Evolutionary conservation across 1,140 invertebrate genomes (phyloP).

Genomic region (Drosophila baimaii): DNA sequence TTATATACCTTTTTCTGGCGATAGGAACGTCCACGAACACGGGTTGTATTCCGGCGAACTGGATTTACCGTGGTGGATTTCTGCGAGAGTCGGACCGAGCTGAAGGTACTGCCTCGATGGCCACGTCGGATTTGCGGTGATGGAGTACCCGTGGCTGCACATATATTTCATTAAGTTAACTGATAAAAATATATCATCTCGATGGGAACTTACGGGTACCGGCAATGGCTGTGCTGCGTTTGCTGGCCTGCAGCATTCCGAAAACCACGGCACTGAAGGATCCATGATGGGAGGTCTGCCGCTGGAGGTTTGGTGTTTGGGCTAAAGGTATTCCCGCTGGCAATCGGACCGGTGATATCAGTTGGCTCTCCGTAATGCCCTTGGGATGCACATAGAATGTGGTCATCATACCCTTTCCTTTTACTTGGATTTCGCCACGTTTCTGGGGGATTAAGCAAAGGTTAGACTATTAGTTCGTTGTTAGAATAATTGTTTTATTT

Average conservation of each 20-base stretch:
- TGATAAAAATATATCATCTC: no score
- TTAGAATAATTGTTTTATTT: neutral
- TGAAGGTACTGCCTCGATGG: constrained; percentile 85
- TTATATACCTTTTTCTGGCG: constrained; percentile 80
- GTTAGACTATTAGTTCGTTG: no score
- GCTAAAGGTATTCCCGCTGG: constrained; percentile 77
- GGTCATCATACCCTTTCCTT: constrained; percentile 97
- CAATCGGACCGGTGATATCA: constrained; percentile 77
- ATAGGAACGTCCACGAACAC: constrained; percentile 84
- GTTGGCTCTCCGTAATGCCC: constrained; percentile 85
- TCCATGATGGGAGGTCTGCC: constrained; percentile 90
- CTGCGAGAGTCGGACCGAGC: constrained; percentile 85
- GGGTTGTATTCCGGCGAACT: constrained; percentile 85
- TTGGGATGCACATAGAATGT: constrained; percentile 94
- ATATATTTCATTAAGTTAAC: neutral
- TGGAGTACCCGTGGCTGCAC: constrained; percentile 81
- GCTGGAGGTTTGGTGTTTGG: constrained; percentile 85
- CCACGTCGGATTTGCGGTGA: constrained; percentile 81
- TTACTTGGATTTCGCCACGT: constrained; percentile 94
- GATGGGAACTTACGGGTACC: constrained; percentile 82
- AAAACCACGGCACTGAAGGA: constrained; percentile 94
- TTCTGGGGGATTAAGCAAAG: constrained; percentile 84
- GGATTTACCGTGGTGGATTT: constrained; percentile 84
- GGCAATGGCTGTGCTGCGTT: constrained; percentile 86
- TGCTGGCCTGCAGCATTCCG: constrained; percentile 92